A percentile compares a stretch with the other conserved stretches of the same genome.
Conservation (phyloP, 2,888 invertebrate species). For the Idaea straminata region DNA sequence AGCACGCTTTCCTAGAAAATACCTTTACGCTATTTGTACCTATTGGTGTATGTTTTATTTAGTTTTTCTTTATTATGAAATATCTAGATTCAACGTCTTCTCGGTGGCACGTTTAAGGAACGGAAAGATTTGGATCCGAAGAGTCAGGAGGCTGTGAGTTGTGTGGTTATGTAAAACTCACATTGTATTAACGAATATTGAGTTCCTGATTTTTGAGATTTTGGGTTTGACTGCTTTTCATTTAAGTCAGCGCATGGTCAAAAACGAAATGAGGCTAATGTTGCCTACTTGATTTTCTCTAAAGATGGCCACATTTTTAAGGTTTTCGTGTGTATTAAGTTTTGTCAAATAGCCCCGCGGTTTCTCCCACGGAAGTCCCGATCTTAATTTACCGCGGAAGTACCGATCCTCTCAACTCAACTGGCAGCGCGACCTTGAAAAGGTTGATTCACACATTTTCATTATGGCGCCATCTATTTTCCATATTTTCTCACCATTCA, state of each 20-base stretch:
- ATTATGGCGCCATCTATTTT: no score
- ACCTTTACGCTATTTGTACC: constrained; percentile 39
- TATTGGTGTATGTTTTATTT: constrained; percentile 38
- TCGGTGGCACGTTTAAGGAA: constrained; percentile 84
- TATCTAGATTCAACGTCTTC: constrained; percentile 85
- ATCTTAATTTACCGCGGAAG: no score
- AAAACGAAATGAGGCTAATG: not conserved
- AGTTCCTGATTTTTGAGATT: not conserved
- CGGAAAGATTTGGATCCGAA: constrained; percentile 84
- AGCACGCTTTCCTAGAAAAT: no score
- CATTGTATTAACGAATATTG: constrained; percentile 30
- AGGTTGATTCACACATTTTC: no score
- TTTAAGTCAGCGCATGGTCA: not conserved
- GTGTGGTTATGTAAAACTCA: constrained; percentile 25
- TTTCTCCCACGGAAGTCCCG: no score
- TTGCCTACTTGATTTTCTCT: no score
- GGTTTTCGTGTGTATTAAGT: no score
- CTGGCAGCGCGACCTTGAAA: no score
- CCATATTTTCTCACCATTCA: no score
- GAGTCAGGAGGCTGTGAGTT: constrained; percentile 86
- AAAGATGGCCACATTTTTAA: no score
- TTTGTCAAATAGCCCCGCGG: no score
- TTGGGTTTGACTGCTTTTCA: not conserved
- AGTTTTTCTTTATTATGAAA: not conserved
- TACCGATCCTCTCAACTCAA: no score